Evolutionary conservation across 2,888 invertebrate genomes (phyloP).

Genomic region (Aproaerema taeniolella): DNA sequence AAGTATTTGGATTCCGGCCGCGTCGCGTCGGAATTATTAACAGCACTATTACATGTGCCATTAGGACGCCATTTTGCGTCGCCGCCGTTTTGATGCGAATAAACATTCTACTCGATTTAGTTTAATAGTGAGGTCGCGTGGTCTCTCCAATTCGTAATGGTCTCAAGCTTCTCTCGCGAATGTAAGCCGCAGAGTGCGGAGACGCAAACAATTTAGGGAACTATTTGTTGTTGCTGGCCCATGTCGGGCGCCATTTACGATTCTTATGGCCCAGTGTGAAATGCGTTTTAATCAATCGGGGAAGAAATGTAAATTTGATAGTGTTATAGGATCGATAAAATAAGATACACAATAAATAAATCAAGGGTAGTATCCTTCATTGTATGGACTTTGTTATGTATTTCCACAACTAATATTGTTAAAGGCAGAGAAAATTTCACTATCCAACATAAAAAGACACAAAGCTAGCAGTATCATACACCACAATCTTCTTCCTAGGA

Average conservation of each 20-base stretch:
- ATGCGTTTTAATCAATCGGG: no score
- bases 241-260: constrained; percentile 9
- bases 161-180: constrained; percentile 1
- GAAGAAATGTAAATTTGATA: no score
- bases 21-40: constrained; percentile 46
- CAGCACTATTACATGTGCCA: constrained; percentile 50
- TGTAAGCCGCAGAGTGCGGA: constrained; percentile 2
- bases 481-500: no score
- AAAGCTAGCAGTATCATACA: no score
- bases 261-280: not conserved
- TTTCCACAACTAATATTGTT: no score
- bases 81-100: constrained; percentile 45
- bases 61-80: constrained; percentile 42
- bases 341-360: no score
- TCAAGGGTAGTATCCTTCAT: no score
- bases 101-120: constrained; percentile 47
- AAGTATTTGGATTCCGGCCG: no score
- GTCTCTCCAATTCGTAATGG: constrained; percentile 33
- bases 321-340: no score
- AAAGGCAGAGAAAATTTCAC: no score
- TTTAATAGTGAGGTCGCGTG: constrained; percentile 42
- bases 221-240: constrained; percentile 7
- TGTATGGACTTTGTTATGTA: no score
- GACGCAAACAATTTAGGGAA: constrained; percentile 7
- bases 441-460: no score